Evolutionary conservation across 53 echinoderm and acorn worm genomes (phyloP).

Genomic region (Paelopatides confundens): DNA sequence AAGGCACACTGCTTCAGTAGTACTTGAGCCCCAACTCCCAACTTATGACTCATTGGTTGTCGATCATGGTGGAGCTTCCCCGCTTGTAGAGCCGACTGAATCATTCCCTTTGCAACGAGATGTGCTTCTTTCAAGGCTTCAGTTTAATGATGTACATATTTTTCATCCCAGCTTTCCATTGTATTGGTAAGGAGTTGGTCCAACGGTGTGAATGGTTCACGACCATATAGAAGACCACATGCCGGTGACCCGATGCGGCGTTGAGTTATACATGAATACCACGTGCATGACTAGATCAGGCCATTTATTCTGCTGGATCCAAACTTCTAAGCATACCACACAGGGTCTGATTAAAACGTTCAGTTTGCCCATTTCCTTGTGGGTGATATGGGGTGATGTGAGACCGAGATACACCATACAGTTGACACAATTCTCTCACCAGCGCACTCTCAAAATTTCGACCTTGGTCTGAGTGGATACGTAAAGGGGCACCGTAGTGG

Average conservation of each 20-base stretch:
- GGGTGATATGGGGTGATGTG: constrained; percentile 52
- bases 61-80: too few relatives aligned
- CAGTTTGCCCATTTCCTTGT: constrained; percentile 60
- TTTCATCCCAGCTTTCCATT: too few relatives aligned
- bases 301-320: constrained; percentile 30
- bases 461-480: constrained; percentile 71
- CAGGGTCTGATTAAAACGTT: constrained; percentile 55
- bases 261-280: constrained; percentile 39
- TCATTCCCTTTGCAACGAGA: too few relatives aligned
- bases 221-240: constrained; percentile 38
- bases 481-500: constrained; percentile 63
- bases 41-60: too few relatives aligned
- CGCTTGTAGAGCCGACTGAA: too few relatives aligned
- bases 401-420: constrained; percentile 31
- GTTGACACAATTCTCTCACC: constrained; percentile 7
- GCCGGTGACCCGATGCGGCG: constrained; percentile 42
- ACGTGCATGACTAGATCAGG: constrained; percentile 50
- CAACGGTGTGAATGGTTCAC: constrained; percentile 29
- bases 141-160: too few relatives aligned
- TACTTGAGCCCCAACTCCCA: too few relatives aligned
- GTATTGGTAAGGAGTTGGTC: constrained; percentile 49
- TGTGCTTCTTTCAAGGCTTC: too few relatives aligned
- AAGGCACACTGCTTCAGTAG: too few relatives aligned
- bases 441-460: constrained; percentile 65
- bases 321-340: constrained; percentile 42